phyloP scores from a whole-genome alignment of 1,140 invertebrate genomes.

The Nymphalis io region DNA sequence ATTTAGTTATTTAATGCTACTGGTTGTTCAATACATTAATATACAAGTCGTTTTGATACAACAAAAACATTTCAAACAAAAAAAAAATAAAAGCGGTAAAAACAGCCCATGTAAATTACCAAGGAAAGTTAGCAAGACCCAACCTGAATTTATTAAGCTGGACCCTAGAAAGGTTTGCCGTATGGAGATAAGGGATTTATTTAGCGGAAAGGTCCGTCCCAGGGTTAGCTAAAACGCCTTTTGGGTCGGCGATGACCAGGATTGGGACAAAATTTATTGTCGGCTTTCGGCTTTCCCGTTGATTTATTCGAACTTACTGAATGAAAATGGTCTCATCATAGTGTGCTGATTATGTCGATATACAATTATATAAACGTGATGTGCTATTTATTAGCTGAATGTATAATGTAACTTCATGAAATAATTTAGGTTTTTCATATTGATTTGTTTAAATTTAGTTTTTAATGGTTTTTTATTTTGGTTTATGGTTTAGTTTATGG shows the following conservation, averaged over 20 bases:
- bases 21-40: no score
- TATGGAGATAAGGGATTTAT: conserved; percentile 81
- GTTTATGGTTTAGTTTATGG: no score
- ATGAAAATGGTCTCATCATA: conserved; percentile 67
- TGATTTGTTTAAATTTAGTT: no score
- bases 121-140: conserved; percentile 70
- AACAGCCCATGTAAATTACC: conserved; percentile 54
- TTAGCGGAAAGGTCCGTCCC: conserved; percentile 79
- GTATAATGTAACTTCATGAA: no score
- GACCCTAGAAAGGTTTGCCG: conserved; percentile 79
- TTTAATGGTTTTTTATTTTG: no score
- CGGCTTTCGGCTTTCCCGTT: conserved; percentile 66
- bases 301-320: conserved; percentile 72
- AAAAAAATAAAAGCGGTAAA: conserved; percentile 4
- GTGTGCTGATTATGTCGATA: conserved; percentile 40
- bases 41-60: no score
- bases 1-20: no score
- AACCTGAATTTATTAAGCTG: conserved; percentile 80
- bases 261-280: conserved; percentile 76
- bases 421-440: no score
- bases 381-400: no score
- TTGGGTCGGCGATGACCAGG: conserved; percentile 76
- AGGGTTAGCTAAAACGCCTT: conserved; percentile 72
- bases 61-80: neutral
- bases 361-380: neutral